Base-by-base conservation (phyloP, 2,888 invertebrate species). In the Drosophila nr. perissopoda region DNA sequence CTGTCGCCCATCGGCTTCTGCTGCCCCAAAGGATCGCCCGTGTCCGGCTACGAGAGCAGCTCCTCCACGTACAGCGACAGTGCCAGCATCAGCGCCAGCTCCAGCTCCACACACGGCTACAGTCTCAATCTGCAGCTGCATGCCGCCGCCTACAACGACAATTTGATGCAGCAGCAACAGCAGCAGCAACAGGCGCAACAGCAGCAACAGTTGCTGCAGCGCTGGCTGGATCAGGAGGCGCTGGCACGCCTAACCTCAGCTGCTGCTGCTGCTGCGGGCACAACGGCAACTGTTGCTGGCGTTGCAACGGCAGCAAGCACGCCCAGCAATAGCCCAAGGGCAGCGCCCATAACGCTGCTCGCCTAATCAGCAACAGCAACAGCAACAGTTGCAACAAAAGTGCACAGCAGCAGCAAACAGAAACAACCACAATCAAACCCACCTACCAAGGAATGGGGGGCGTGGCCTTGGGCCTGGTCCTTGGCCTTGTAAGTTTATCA, bases 191-290 rank as follows among this genome's bases (percentile, higher is more conserved):
- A 80, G 8, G 68, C 34, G 6, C 56, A 73, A 2, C 80, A 84
- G 40, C 76, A 76, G 33, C 77, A 78, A 65, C 82, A 86, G 51
- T 63, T 78, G 49, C 71, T 67, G 65, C 80, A 80, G 29, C 77
- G 94, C 79, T 95, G 95, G 95, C 89, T 95, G 66, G 94, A 94
- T 80, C 94, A 94, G 82, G 94, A 94, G 67, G 86, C 86, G 58
- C 69, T 89, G 80, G 85, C 78, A 42, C 73, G 78, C 25, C 56
- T 60, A 49, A 57, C 58, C 40, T 40, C 64, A 51, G 69, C 78
- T 34, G 66, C 57, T 13, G 77, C 80, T 16, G 77, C 80, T 36
- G 65, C 49, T 16, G 77, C 79, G 34, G 27, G 61, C 42, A 48
- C 82, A 52, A 31, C 73, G 21, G 58, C 40, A 33, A 54, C 65